These are phyloP conservation scores for Tangara arthus DNA, from an alignment of 2,797 vertebrate species.

Conservation along the genomic window DNA sequence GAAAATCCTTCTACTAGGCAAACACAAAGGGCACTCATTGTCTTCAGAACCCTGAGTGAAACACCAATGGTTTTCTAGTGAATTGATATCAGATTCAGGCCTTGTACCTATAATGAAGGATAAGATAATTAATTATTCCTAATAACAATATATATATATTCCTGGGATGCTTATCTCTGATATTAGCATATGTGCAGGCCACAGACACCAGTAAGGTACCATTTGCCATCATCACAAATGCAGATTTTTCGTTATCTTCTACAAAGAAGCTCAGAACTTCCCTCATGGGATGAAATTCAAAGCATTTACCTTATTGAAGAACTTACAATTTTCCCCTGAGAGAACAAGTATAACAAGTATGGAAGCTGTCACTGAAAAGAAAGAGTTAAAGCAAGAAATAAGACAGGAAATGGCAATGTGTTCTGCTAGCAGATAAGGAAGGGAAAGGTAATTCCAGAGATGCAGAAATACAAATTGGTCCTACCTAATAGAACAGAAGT, in stretches of 20 bases:
- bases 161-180: not conserved
- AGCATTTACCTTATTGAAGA: slow-evolving; percentile 57
- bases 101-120: not conserved
- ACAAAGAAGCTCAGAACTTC: slow-evolving; percentile 20
- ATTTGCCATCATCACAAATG: slow-evolving; percentile 38
- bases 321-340: slow-evolving; percentile 41
- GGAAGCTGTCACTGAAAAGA: slow-evolving; percentile 28
- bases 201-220: not conserved
- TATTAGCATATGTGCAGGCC: slow-evolving; percentile 16
- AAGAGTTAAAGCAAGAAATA: slow-evolving; percentile 51
- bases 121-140: slow-evolving; percentile 9
- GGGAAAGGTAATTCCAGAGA: not conserved
- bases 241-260: slow-evolving; percentile 53
- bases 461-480: not conserved
- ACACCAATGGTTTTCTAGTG: not conserved
- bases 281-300: slow-evolving; percentile 46
- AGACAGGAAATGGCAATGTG: not conserved
- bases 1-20: not conserved
- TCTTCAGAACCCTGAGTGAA: not conserved
- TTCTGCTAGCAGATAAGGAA: not conserved
- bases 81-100: not conserved
- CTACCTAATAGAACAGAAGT: not conserved
- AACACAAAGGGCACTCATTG: not conserved
- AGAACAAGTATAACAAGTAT: not conserved
- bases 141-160: not conserved